Base-by-base conservation (phyloP, 2,888 invertebrate genomes). In the Onchidella celtica region DNA sequence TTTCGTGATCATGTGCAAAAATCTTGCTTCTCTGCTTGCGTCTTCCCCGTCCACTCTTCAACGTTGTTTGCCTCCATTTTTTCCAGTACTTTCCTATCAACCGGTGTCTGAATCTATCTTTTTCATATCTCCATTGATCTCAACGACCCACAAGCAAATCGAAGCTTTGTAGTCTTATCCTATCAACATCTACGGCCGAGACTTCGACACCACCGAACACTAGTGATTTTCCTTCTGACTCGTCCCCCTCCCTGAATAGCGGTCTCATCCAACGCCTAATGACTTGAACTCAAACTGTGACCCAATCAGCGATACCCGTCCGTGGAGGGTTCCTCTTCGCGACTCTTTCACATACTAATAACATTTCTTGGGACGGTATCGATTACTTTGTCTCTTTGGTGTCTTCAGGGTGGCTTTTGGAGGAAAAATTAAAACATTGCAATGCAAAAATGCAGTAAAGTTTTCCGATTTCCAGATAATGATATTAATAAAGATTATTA, bases 241-340 rank as follows among this genome's bases (percentile, higher is more conserved):
- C 36, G 1, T 36, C 21, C 34, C 27, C 0, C n/a, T n/a, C 24
- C 73, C 59, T 21, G 11, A 24, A 34, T 27, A n/a, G 17, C 47
- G 9, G 36, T 24, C 24, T 17, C 59, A 38, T 73, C 73, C 32
- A 73, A 57, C 59, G 24, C 59, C 73, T 38, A 73, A 73, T 73
- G 73, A 73, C 36, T 36, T 61, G 73, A 73, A 38, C 73, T 24
- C 47, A 38, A 63, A 61, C 47, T 21, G 29, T 36, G 65, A 65
- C 75, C 75, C 61, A 75, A 75, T 75, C 75, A 65, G 65, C n/a
- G 65, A 63, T 47, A 63, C 65, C 65, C 29, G 47, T 47, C 75
- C 65, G 63, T 11, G 11, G 75, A 34, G 75, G 65, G 21, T 17
- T 38, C 17, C 27, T 34, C 29, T 65, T 65, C 65, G 11, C 65